Percentiles rank a stretch among this genome's conserved stretches.
phyloP scores from a whole-genome alignment of 2,888 invertebrate genomes.

The Scaptodrosophila latifasciaeformis region DNA sequence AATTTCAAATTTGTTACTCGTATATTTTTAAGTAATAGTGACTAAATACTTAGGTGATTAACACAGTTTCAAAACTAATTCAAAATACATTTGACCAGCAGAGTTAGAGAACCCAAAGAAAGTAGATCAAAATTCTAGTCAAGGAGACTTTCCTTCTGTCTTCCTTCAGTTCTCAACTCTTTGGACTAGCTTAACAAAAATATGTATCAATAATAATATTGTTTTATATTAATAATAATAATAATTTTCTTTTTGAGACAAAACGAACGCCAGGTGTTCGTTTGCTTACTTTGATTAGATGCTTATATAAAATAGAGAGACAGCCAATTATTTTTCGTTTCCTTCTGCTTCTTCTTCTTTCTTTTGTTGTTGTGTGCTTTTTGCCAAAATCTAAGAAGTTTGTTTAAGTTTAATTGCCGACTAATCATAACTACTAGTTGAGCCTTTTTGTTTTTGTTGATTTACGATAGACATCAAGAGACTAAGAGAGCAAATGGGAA shows the following conservation, averaged over 20 bases:
- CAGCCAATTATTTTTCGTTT: constrained; percentile 32
- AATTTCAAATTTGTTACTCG: no score
- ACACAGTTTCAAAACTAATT: constrained; percentile 66
- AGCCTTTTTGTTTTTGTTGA: no score
- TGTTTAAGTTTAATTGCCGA: constrained; percentile 58
- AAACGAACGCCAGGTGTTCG: constrained; percentile 50
- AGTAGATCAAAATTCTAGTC: no score
- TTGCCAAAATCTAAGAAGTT: constrained; percentile 24
- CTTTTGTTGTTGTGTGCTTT: no score
- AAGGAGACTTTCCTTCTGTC: no score
- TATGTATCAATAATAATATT: no score
- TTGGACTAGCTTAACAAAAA: no score
- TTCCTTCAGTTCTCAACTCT: no score
- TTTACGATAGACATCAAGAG: constrained; percentile 1
- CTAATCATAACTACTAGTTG: constrained; percentile 8
- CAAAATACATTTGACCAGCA: no score
- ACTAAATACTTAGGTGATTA: constrained; percentile 68
- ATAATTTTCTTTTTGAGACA: no score
- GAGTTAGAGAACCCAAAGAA: no score
- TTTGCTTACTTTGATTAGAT: constrained; percentile 42
- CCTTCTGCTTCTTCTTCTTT: neutral
- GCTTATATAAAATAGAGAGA: constrained; percentile 33
- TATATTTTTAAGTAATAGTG: constrained; percentile 59
- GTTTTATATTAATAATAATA: no score
- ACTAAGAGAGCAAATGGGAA: neutral